phyloP scores from a whole-genome alignment of 2,797 vertebrate genomes.

The Ctenopoma multispine region DNA sequence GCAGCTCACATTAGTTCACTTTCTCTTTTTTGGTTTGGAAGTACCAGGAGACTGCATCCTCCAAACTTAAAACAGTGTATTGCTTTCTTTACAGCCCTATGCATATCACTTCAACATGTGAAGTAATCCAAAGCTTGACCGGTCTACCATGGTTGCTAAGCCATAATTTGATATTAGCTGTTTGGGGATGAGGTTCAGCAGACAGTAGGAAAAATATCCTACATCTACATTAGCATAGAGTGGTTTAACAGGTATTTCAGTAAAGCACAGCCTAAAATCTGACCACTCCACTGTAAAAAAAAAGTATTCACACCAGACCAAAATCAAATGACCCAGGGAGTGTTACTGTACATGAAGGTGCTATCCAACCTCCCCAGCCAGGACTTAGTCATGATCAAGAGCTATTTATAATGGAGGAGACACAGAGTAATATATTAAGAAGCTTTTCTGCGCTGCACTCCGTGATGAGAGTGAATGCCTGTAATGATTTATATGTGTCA shows the following conservation, averaged over 20 bases:
- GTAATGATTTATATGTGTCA: slow-evolving; percentile 81
- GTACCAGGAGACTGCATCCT: background rate
- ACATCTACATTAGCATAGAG: slow-evolving; percentile 16
- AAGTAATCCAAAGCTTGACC: slow-evolving; percentile 26
- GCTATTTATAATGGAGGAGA: slow-evolving; percentile 86
- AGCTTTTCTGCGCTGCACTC: slow-evolving; percentile 79
- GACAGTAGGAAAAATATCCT: slow-evolving; percentile 22
- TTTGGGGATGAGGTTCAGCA: slow-evolving; percentile 21
- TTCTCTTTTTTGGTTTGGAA: background rate
- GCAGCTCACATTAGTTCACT: background rate
- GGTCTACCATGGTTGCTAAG: background rate
- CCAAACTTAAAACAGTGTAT: background rate
- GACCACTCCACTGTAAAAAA: slow-evolving; percentile 51
- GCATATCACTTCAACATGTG: background rate
- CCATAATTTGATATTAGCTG: background rate
- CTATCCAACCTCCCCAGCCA: slow-evolving; percentile 69
- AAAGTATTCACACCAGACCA: slow-evolving; percentile 42
- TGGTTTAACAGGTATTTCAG: slow-evolving; percentile 31
- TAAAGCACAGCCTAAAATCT: slow-evolving; percentile 70
- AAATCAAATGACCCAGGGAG: slow-evolving; percentile 50
- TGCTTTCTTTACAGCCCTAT: background rate
- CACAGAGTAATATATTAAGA: slow-evolving; percentile 88
- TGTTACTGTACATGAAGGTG: slow-evolving; percentile 71
- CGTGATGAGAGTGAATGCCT: slow-evolving; percentile 73
- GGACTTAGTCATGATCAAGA: slow-evolving; percentile 78